These are phyloP conservation scores for Azorinus chamasolen DNA, from an alignment of 2,888 invertebrate genomes.

Conservation along the genomic window DNA sequence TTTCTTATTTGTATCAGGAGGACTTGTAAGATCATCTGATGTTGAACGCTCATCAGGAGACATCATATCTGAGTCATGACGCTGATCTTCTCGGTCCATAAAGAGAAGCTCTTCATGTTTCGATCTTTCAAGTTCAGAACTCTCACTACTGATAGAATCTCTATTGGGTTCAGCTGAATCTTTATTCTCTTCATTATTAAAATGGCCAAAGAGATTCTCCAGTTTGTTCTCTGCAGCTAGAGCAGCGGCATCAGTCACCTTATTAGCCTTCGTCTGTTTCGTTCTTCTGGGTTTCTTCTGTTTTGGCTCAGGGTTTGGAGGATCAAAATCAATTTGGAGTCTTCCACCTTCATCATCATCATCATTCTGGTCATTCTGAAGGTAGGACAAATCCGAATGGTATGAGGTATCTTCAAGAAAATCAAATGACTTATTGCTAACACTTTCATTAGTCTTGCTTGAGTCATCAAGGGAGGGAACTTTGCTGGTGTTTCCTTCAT, in stretches of 20 bases:
- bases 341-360: slow-evolving; percentile 64
- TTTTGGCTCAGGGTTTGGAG: slow-evolving; percentile 59
- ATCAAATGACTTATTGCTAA: slow-evolving; percentile 33
- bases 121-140: slow-evolving; percentile 53
- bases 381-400: slow-evolving; percentile 45
- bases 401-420: slow-evolving; percentile 40
- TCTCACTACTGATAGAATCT: slow-evolving; percentile 62
- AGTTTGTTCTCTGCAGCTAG: slow-evolving; percentile 58
- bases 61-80: slow-evolving; percentile 64
- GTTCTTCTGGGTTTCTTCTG: slow-evolving; percentile 53
- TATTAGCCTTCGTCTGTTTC: slow-evolving; percentile 45
- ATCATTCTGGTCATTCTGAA: slow-evolving; percentile 54
- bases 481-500: slow-evolving; percentile 40
- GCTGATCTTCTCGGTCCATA: slow-evolving; percentile 63
- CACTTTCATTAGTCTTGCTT: slow-evolving; percentile 2
- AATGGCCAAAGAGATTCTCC: slow-evolving; percentile 53
- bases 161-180: slow-evolving; percentile 52
- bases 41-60: slow-evolving; percentile 65
- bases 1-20: slow-evolving; percentile 52
- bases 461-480: slow-evolving; percentile 2
- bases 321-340: slow-evolving; percentile 65
- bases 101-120: slow-evolving; percentile 62
- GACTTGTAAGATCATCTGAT: slow-evolving; percentile 57
- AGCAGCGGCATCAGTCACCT: slow-evolving; percentile 55
- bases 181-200: slow-evolving; percentile 41